Base-by-base conservation (phyloP, 2,888 invertebrate species). In the Xanthorhoe designata region DNA sequence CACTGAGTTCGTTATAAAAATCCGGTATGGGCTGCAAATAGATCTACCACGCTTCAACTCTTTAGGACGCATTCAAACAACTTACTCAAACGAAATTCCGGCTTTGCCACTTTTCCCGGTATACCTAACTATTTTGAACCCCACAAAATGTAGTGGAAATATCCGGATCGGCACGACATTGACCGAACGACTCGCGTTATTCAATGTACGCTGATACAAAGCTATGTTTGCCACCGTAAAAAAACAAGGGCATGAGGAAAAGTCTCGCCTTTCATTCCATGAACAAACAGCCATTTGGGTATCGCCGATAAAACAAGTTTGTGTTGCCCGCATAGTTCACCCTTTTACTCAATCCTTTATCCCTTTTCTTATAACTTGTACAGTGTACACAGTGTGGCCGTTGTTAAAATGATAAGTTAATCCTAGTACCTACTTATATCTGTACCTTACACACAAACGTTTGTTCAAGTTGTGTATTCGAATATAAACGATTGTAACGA, bases 181-280 rank as follows among this genome's bases (percentile, higher is more conserved):
- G 82, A 81, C 75, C 75, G 74, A 79, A 64, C 73, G 74, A 68
- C 63, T 73, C 66, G 64, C 75, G 79, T 83, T 78, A 75, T 76
- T 81, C 75, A 78, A 75, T 73, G 76, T 79, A 75, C 75, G 71
- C 64, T 54, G 24, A 32, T 59, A 59, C 78, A 75, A 82, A 74
- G 62, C 77, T 82, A 78, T 66, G 24, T 78, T 75, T 78, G 72
- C 78, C 19, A 57, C 62, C 61, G 57, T 35, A 35, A 67, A 71
- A 68, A 54, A 50, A 15, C n/a, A 66, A 68, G 32, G 29, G 58
- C 62, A 74, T 71, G 65, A 60, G 62, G 29, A 45, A 65, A 69
- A 64, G 65, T 70, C 47, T 61, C 64, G 56, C 51, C 71, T 68
- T 63, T 55, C 45, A 64, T 70, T 68, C 29, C 52, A 17, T 53